phyloP scores from a whole-genome alignment of 2,113 vertebrate species.

The Cacatua alba region DNA sequence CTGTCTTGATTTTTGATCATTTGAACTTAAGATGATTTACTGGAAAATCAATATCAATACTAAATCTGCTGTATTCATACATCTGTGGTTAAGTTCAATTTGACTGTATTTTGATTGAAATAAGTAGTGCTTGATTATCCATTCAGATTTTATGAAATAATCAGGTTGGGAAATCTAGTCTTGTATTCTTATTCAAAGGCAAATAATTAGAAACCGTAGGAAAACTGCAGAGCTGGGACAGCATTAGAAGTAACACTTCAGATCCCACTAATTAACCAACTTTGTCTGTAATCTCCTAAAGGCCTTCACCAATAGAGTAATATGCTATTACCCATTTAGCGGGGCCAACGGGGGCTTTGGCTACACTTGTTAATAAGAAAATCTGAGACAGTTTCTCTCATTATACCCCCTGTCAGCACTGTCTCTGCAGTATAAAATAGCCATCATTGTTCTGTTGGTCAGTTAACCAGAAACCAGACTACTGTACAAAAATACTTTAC shows the following conservation, averaged over 20 bases:
- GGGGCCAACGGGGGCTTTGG: slow-evolving; percentile 75
- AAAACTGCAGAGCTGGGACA: slow-evolving; percentile 74
- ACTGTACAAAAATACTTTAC: slow-evolving; percentile 80
- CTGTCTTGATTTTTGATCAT: slow-evolving; percentile 86
- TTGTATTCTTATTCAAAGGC: slow-evolving; percentile 77
- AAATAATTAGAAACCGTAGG: slow-evolving; percentile 80
- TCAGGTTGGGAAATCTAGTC: slow-evolving; percentile 75
- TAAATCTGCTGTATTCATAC: slow-evolving; percentile 77
- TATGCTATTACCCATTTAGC: slow-evolving; percentile 80
- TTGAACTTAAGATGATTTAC: slow-evolving; percentile 85
- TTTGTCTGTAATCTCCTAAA: slow-evolving; percentile 79
- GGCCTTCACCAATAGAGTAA: slow-evolving; percentile 75
- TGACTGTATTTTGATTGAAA: slow-evolving; percentile 81
- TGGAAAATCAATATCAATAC: slow-evolving; percentile 86
- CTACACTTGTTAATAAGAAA: slow-evolving; percentile 82
- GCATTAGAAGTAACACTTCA: slow-evolving; percentile 79
- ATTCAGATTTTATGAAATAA: slow-evolving; percentile 78
- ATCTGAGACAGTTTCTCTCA: slow-evolving; percentile 82
- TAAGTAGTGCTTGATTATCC: slow-evolving; percentile 80
- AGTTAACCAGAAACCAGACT: slow-evolving; percentile 80
- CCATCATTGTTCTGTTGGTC: slow-evolving; percentile 80
- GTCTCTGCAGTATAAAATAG: slow-evolving; percentile 76
- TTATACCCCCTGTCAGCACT: slow-evolving; percentile 81
- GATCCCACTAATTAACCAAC: slow-evolving; percentile 83
- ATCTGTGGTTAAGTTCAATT: slow-evolving; percentile 78